Conservation (phyloP, 2,888 invertebrate species). For the Dorcus parallelipipedus region DNA sequence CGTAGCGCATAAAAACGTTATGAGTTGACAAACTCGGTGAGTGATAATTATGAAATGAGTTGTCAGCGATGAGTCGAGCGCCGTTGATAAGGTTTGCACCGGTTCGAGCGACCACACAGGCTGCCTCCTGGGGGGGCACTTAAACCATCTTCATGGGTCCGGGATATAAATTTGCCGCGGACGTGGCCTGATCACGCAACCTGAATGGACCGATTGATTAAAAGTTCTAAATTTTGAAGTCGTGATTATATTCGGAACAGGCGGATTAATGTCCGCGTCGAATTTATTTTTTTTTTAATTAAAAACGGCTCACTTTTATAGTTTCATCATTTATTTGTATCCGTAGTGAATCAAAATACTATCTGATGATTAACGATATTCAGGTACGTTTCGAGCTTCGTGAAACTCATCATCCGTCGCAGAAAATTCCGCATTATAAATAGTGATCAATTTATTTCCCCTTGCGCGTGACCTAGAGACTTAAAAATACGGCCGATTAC, state of each 20-base stretch:
- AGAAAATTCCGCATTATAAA: too few species aligned
- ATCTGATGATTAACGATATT: too few species aligned
- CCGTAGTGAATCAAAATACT: too few species aligned
- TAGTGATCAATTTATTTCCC: too few species aligned
- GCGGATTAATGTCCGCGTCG: too few species aligned
- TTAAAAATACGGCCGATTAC: not conserved
- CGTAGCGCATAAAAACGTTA: too few species aligned
- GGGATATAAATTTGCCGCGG: slow-evolving; percentile 44
- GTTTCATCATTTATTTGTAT: too few species aligned
- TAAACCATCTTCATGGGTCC: slow-evolving; percentile 45
- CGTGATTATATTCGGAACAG: slow-evolving; percentile 20
- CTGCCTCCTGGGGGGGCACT: slow-evolving; percentile 48
- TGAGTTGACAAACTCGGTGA: slow-evolving; percentile 38
- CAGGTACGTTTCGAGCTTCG: too few species aligned
- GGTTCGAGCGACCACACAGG: slow-evolving; percentile 34
- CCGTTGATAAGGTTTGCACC: slow-evolving; percentile 36
- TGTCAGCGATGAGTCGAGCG: slow-evolving; percentile 34
- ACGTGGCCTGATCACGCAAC: slow-evolving; percentile 43
- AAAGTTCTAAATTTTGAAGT: slow-evolving; percentile 38
- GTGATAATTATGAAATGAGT: slow-evolving; percentile 41
- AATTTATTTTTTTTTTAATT: too few species aligned
- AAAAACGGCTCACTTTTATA: too few species aligned
- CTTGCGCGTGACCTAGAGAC: not conserved
- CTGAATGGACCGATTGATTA: slow-evolving; percentile 42
- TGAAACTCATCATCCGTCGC: too few species aligned